Evolutionary conservation across 1,140 invertebrate species (phyloP), one percentile per base, ranked within the genome.

Genomic region (Phymastichus coffea): DNA sequence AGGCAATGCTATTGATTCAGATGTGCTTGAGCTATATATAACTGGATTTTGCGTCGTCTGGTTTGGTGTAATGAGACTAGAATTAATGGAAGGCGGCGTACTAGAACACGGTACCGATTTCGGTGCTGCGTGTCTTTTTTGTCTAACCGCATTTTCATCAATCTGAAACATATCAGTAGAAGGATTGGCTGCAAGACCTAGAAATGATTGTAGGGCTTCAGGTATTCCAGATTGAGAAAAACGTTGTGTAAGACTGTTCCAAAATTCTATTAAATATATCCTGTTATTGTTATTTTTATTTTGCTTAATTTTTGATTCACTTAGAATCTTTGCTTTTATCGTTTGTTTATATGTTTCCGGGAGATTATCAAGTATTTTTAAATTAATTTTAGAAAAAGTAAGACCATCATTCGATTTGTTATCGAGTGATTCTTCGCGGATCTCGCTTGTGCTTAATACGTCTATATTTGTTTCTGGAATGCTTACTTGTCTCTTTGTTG

Each of bases 131-230:
- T 49, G 25, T 4, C 25, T 58, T 14, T 41, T 51, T 8, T 8
- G 2, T 44, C n/a, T 49, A 14, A 7, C 28, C 12, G 19, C 28
- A 43, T 51, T 51, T 8, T 33, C 37, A 17, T 22, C 14, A n/a
- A 58, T 51, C 56, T 58, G 47, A 7, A 58, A 58, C 49, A 51
- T n/a, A 58, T 51, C 33, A 57, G 35, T 38, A 2, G 26, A 15
- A 48, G 25, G 17, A n/a, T n/a, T n/a, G n/a, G n/a, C n/a, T n/a
- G n/a, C n/a, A 41, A 41, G 37, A 48, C 35, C 46, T 15, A 49
- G n/a, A 30, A 40, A 49, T 40, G 46, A 57, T 41, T 3, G 35
- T 20, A 57, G 9, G 28, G 35, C 22, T 20, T 57, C 25, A 1
- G 46, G 28, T 4, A 48, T 2, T 6, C 8, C 19, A 20, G 28